Evolutionary conservation across 2,888 invertebrate species (phyloP).

Genomic region (Zaprionus lineosus): DNA sequence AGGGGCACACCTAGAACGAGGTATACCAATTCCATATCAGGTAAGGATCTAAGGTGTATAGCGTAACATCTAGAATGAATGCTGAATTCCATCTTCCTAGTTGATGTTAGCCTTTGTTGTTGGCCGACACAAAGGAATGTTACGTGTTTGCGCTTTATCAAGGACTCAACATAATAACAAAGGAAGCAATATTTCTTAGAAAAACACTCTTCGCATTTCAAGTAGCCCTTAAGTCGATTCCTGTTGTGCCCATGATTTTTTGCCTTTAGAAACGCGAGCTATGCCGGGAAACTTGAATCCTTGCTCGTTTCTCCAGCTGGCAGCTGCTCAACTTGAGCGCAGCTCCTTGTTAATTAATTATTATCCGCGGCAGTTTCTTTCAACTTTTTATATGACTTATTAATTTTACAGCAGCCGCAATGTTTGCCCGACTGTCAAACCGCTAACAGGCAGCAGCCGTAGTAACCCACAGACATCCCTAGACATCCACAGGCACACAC

Average conservation of each 20-base stretch:
- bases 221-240: neutral
- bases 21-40: too few relatives aligned
- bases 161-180: too few relatives aligned
- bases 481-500: too few relatives aligned
- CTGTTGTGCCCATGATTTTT: neutral
- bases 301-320: neutral
- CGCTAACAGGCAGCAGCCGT: constrained; percentile 8
- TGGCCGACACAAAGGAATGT: too few relatives aligned
- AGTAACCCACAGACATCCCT: neutral
- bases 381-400: constrained; percentile 41
- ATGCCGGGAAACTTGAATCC: neutral
- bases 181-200: too few relatives aligned
- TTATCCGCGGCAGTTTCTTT: constrained; percentile 18
- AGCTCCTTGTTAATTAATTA: constrained; percentile 37
- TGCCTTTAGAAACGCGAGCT: constrained; percentile 22
- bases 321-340: constrained; percentile 3
- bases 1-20: too few relatives aligned
- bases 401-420: constrained; percentile 40
- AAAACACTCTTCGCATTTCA: too few relatives aligned
- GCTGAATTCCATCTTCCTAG: too few relatives aligned
- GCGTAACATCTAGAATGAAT: too few relatives aligned
- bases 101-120: too few relatives aligned
- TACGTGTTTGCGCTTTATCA: too few relatives aligned
- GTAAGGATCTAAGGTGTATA: too few relatives aligned
- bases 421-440: constrained; percentile 19